phyloP scores from a whole-genome alignment of 2,888 invertebrate species.

The Ypsolopha sequella region DNA sequence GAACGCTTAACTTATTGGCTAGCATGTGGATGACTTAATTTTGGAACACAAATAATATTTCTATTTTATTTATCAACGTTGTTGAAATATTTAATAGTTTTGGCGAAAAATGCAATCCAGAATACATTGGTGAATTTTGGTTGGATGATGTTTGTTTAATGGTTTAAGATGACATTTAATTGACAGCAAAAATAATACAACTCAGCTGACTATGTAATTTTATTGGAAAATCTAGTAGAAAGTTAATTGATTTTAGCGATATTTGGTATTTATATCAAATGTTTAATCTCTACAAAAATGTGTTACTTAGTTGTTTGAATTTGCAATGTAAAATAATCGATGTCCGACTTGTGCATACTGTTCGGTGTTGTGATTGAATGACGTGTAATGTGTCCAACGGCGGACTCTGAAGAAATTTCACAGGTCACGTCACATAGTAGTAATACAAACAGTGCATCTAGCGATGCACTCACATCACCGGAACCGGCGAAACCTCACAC shows the following conservation, averaged over 20 bases:
- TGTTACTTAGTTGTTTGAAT: not conserved
- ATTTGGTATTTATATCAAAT: not conserved
- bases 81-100: too few species aligned
- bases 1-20: too few species aligned
- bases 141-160: too few species aligned
- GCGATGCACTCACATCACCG: conserved; percentile 46
- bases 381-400: conserved; percentile 71
- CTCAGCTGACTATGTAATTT: conserved; percentile 1
- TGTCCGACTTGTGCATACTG: conserved; percentile 21
- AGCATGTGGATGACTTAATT: too few species aligned
- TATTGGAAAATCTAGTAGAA: not conserved
- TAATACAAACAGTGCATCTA: conserved; percentile 33
- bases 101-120: too few species aligned
- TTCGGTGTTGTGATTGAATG: conserved; percentile 20
- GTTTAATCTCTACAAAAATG: not conserved
- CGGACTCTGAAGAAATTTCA: conserved; percentile 54
- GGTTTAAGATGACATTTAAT: conserved; percentile 2
- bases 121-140: too few species aligned
- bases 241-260: not conserved
- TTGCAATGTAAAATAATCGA: conserved; percentile 34
- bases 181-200: conserved; percentile 13
- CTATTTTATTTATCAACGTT: too few species aligned
- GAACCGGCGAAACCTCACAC: conserved; percentile 38
- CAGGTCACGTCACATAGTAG: conserved; percentile 56
- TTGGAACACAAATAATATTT: too few species aligned